Evolutionary conservation across 1,140 invertebrate species (phyloP).

Genomic region (Drosophila teissieri): DNA sequence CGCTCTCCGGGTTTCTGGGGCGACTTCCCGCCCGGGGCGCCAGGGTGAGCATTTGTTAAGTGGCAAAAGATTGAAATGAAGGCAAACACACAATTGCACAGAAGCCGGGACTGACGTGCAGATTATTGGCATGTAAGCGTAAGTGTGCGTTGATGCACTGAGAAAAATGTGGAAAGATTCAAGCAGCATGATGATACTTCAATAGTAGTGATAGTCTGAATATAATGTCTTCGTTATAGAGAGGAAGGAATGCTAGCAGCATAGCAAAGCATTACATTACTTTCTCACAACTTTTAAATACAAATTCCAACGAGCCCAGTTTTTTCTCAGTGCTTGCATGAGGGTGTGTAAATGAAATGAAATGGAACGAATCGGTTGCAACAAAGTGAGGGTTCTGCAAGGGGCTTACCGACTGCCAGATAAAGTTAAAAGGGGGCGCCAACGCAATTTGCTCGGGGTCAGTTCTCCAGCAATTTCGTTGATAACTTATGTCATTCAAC

Average conservation of each 20-base stretch:
- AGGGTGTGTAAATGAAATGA: constrained; percentile 75
- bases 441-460: constrained; percentile 77
- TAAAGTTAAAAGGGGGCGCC: constrained; percentile 70
- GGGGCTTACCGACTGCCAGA: constrained; percentile 68
- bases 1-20: not conserved
- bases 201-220: too few relatives aligned
- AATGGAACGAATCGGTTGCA: constrained; percentile 73
- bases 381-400: constrained; percentile 37
- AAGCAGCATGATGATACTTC: too few relatives aligned
- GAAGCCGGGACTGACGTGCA: constrained; percentile 51
- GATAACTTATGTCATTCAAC: constrained; percentile 81
- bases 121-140: constrained; percentile 59
- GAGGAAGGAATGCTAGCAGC: too few relatives aligned
- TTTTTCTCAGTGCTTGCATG: constrained; percentile 8
- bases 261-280: too few relatives aligned
- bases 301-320: not conserved
- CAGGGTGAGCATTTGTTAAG: constrained; percentile 77
- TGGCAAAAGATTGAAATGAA: constrained; percentile 81
- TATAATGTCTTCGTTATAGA: too few relatives aligned
- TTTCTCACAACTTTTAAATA: not conserved
- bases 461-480: constrained; percentile 74
- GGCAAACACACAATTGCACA: constrained; percentile 52
- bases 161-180: not conserved
- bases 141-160: constrained; percentile 6
- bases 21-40: constrained; percentile 15